phyloP scores from a whole-genome alignment of 2,113 vertebrate genomes.

The Solenodon paradoxus region DNA sequence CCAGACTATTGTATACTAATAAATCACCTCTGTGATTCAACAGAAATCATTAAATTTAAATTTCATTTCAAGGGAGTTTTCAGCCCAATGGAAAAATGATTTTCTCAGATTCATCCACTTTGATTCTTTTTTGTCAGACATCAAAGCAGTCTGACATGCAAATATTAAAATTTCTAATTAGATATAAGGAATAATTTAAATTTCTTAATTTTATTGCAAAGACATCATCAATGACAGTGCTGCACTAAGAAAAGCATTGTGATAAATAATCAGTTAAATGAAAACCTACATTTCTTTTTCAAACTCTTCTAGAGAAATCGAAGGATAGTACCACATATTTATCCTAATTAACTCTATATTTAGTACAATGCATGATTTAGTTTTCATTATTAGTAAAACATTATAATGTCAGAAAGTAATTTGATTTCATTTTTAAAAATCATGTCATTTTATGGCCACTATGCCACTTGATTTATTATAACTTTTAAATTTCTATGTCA shows the following conservation, averaged over 20 bases:
- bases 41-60: neutral
- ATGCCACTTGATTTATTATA: neutral
- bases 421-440: neutral
- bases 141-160: neutral
- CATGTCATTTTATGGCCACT: neutral
- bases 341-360: neutral
- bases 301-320: neutral
- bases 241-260: neutral
- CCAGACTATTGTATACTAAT: neutral
- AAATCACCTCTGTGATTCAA: neutral
- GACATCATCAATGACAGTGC: neutral
- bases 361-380: neutral
- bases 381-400: neutral
- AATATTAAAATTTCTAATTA: neutral
- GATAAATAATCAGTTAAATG: neutral
- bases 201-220: neutral
- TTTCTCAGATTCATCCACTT: neutral
- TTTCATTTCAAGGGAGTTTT: neutral
- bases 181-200: neutral
- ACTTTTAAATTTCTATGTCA: neutral
- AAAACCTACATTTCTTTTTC: neutral
- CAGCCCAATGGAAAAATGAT: neutral
- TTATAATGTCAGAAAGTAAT: neutral
- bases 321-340: neutral
- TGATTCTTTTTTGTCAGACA: neutral